phyloP scores from a whole-genome alignment of 2,113 vertebrate species.

The Nymphicus hollandicus region DNA sequence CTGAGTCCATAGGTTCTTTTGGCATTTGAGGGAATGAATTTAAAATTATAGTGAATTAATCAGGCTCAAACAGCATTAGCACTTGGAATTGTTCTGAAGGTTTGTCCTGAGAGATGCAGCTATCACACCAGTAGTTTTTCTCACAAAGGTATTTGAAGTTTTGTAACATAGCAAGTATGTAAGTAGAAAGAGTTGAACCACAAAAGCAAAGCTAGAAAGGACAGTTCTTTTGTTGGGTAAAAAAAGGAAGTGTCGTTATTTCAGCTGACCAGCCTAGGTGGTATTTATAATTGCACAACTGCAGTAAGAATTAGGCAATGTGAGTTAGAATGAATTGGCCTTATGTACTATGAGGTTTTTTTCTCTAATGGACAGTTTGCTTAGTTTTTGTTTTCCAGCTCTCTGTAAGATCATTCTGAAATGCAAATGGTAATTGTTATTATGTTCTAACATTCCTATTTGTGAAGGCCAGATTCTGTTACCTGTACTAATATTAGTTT shows the following conservation, averaged over 20 bases:
- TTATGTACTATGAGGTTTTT: neutral
- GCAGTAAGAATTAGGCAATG: neutral
- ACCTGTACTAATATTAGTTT: neutral
- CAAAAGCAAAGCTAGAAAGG: constrained; percentile 26
- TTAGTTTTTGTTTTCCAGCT: neutral
- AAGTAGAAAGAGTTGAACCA: constrained; percentile 18
- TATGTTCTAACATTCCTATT: neutral
- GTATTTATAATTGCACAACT: constrained; percentile 37
- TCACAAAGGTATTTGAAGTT: constrained; percentile 32
- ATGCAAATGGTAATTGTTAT: neutral
- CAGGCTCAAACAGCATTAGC: constrained; percentile 26
- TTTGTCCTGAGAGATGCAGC: neutral
- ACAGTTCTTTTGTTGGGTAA: neutral
- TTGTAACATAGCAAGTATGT: neutral
- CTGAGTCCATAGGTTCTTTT: constrained; percentile 8
- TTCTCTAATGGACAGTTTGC: neutral
- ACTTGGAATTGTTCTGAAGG: neutral
- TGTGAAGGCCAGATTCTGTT: neutral
- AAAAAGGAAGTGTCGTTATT: neutral
- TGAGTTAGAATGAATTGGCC: neutral
- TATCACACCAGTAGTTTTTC: constrained; percentile 13
- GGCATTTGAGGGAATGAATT: constrained; percentile 27
- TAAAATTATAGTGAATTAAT: constrained; percentile 25
- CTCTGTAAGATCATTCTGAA: neutral
- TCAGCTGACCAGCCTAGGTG: neutral